phyloP scores from a whole-genome alignment of 2,888 invertebrate genomes.

The Pyrrhosoma nymphula region DNA sequence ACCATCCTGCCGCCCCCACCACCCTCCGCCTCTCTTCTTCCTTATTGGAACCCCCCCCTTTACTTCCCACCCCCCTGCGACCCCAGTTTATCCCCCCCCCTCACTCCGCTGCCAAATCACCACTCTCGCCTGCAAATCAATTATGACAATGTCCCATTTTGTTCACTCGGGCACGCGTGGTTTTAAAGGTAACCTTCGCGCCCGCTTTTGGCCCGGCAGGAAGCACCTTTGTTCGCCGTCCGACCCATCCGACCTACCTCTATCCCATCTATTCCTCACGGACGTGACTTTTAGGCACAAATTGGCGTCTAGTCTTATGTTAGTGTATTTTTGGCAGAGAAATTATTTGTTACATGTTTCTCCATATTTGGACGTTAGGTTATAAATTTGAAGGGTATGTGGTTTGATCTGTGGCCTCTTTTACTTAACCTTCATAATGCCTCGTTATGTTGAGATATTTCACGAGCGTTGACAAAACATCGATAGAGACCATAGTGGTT shows the following conservation, averaged over 20 bases:
- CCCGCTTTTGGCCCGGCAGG: slow-evolving; percentile 48
- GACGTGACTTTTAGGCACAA: not conserved
- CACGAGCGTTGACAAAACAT: no score
- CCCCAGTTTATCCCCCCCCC: not conserved
- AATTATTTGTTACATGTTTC: no score
- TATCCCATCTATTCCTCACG: not conserved
- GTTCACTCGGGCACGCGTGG: slow-evolving; percentile 23
- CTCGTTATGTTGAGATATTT: no score
- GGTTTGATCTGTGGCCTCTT: no score
- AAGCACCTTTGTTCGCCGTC: not conserved
- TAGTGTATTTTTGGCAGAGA: not conserved
- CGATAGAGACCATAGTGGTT: no score
- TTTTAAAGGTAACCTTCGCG: slow-evolving; percentile 57
- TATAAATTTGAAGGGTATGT: no score
- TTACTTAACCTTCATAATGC: no score
- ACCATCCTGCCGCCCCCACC: not conserved
- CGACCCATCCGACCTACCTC: no score
- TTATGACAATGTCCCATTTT: slow-evolving; percentile 46
- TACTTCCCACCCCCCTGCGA: not conserved
- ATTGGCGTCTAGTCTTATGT: not conserved
- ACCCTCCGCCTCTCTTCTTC: not conserved
- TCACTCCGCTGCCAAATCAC: slow-evolving; percentile 25
- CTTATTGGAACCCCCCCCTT: not conserved
- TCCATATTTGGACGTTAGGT: no score
- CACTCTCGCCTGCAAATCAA: slow-evolving; percentile 47